Evolutionary conservation across 2,113 vertebrate genomes (phyloP), one percentile per base, ranked within the genome.

Genomic region (Thomomys bottae): DNA sequence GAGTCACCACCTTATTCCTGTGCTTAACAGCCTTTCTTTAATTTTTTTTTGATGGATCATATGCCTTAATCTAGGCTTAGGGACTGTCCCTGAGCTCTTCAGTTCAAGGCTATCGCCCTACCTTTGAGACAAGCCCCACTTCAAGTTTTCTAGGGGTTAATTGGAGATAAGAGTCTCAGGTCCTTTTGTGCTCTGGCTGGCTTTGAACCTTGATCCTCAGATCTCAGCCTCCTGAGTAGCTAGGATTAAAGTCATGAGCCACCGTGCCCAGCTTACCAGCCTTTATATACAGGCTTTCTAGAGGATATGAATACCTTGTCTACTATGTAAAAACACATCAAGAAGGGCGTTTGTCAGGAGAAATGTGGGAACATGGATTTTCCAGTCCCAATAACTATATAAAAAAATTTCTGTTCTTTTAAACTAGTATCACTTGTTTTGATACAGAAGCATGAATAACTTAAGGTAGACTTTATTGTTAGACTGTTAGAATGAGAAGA

Each of bases 301-400:
- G 0, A 32, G 3, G 6, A 3, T 38, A n/a, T 32, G 26, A 8
- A 3, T 23, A 38, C 5, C 18, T 34, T 32, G 3, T 18, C 26
- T 57, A 42, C 18, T 28, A 17, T 78, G 5, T 18, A 11, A n/a
- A 63, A 3, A n/a, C 17, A 28, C 5, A 57, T 28, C 0, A 57
- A 57, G 49, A 38, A 24, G 1, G 2, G 7, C 34, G n/a, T 45
- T 78, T 28, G 24, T 20, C 7, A 40, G 28, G 32, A 4, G 12
- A 59, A 79, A 67, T 24, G 20, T 28, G 36, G 49, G 6, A 57
- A 28, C 45, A 18, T 59, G 28, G 38, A 61, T 30, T 80, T 88
- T 2, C 10, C 42, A 6, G n/a, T 30, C 36, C 45, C 49, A 2
- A 8, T 14, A 40, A n/a, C 6, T 20, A 30, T 79, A 80, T 21